phyloP scores from a whole-genome alignment of 1,140 invertebrate genomes.

The Philaenus spumarius region DNA sequence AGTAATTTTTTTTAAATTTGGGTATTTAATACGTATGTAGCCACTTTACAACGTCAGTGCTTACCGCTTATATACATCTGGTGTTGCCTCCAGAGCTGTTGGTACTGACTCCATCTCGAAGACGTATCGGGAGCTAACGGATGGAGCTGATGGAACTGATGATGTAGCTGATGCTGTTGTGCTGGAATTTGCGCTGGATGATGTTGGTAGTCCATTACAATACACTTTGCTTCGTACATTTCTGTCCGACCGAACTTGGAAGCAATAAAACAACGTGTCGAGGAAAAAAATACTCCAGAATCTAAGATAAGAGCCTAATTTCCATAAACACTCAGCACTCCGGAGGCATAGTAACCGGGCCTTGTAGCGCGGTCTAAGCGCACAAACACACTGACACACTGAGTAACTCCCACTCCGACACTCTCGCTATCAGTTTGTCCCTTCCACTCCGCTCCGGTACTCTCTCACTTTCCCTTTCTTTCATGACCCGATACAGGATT shows the following conservation, averaged over 20 bases:
- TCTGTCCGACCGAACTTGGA: background rate
- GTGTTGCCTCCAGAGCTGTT: slow-evolving; percentile 48
- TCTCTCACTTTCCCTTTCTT: slow-evolving; percentile 11
- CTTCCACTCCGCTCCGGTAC: background rate
- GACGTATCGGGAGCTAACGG: slow-evolving; percentile 44
- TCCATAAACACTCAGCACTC: too few relatives aligned
- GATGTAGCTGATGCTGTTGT: slow-evolving; percentile 33
- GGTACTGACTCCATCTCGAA: slow-evolving; percentile 47
- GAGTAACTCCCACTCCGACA: background rate
- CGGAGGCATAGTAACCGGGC: background rate
- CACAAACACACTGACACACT: background rate
- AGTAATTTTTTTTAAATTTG: too few relatives aligned
- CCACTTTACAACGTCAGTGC: too few relatives aligned
- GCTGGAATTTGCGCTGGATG: slow-evolving; percentile 21
- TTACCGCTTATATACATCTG: slow-evolving; percentile 46
- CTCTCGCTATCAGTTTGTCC: background rate
- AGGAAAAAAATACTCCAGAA: too few relatives aligned
- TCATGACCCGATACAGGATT: slow-evolving; percentile 13
- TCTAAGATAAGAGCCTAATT: too few relatives aligned
- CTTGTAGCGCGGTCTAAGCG: background rate
- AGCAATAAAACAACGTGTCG: too few relatives aligned
- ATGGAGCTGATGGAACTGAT: slow-evolving; percentile 44
- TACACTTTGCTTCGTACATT: slow-evolving; percentile 33
- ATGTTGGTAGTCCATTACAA: slow-evolving; percentile 34
- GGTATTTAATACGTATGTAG: too few relatives aligned